Base-by-base conservation (phyloP, 2,113 vertebrate genomes). In the Macquaria ambigua region DNA sequence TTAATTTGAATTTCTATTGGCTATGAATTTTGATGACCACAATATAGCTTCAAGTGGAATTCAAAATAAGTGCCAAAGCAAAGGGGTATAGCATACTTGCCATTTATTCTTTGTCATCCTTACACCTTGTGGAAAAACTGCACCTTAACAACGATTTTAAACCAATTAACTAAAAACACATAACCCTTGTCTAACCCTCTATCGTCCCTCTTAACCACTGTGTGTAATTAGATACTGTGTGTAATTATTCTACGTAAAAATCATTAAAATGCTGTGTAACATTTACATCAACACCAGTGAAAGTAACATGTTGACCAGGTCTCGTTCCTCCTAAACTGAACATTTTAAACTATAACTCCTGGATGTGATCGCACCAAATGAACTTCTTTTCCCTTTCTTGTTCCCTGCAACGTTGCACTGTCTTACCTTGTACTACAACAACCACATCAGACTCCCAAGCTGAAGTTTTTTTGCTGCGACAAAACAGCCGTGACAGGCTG, bases 171-270 rank as follows among this genome's bases (percentile, higher is more conserved):
- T 92, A 95, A 96, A 96, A 90, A 67, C 84, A 87, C 93, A 94
- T 96, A 96, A 97, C 94, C 95, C 94, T 89, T 95, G 95, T 96
- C 95, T 97, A 96, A 97, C 94, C 87, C 93, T 88, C 89, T 87
- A 96, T 95, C 86, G 87, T 81, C 89, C 91, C 79, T 86, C 77
- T 84, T 92, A 95, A 95, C 84, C 91, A 92, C 79, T 96, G 94
- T 96, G 84, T 94, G 86, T 95, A 95, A 95, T 94, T 92, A 95
- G 88, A 92, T 91, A 61, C 83, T 95, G 90, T 91, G 86, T 93
- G 90, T 92, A 91, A 91, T 62, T 81, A 87, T 73, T 79, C 64
- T 55, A 61, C 75, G 31, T 85, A 85, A 92, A 91, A 87, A 87
- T 68, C 58, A 64, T 76, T 85, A 84, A 93, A 93, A 85, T 90